phyloP scores from a whole-genome alignment of 2,113 vertebrate species.

The Istiophorus platypterus region DNA sequence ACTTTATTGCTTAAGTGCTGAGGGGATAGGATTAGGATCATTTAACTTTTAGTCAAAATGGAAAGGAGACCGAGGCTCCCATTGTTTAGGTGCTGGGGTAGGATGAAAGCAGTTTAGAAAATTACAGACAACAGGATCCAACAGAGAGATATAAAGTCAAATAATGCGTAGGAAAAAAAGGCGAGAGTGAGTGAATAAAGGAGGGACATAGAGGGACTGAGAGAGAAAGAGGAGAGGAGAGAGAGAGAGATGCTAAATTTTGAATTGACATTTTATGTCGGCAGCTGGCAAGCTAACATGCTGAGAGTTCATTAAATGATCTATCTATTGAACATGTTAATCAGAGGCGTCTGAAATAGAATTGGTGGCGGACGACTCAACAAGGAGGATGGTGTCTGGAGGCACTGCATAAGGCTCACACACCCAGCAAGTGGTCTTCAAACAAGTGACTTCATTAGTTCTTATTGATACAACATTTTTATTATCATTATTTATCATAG shows the following conservation, averaged over 20 bases:
- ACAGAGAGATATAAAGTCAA: not conserved
- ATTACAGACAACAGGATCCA: not conserved
- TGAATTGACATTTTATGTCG: constrained; percentile 61
- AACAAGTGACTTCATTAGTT: constrained; percentile 56
- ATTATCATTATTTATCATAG: constrained; percentile 47
- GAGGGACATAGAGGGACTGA: not conserved
- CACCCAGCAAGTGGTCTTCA: constrained; percentile 44
- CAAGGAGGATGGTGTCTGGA: constrained; percentile 43
- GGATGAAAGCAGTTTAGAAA: not conserved
- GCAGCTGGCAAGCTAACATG: constrained; percentile 49
- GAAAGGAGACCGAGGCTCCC: not conserved
- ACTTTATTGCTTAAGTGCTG: constrained; percentile 8
- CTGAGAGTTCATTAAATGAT: constrained; percentile 76
- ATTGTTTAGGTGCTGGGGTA: not conserved
- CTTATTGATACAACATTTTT: constrained; percentile 20
- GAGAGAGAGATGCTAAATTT: constrained; percentile 26
- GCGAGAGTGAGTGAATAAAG: not conserved
- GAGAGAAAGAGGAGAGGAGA: constrained; percentile 5
- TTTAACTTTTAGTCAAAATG: not conserved
- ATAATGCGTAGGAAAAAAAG: not conserved
- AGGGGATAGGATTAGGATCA: not conserved
- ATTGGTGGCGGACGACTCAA: constrained; percentile 48
- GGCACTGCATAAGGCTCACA: constrained; percentile 42
- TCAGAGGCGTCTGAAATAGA: constrained; percentile 62
- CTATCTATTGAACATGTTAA: constrained; percentile 71